Evolutionary conservation across 2,797 vertebrate genomes (phyloP).

Genomic region (Dromococcyx pavoninus): DNA sequence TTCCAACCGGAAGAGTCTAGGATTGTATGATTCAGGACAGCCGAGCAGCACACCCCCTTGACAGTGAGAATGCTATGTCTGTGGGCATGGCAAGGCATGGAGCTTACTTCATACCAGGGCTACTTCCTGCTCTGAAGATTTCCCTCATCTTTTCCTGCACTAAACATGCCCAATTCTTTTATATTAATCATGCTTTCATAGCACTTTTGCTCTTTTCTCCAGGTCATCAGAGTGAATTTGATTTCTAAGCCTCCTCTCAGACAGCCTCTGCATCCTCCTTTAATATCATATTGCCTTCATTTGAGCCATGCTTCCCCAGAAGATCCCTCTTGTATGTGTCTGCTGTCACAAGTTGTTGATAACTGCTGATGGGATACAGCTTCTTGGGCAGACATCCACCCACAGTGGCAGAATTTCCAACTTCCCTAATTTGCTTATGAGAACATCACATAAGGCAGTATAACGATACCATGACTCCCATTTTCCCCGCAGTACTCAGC

Average conservation of each 20-base stretch:
- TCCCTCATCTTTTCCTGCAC: neutral
- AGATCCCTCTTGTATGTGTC: neutral
- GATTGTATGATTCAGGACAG: too few relatives aligned
- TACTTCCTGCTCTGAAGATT: neutral
- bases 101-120: neutral
- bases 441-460: neutral
- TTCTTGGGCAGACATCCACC: neutral
- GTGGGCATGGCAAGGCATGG: neutral
- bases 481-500: neutral
- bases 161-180: neutral
- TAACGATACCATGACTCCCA: neutral
- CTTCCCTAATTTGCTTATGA: constrained; percentile 8
- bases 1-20: too few relatives aligned
- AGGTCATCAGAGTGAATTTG: neutral
- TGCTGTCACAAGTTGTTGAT: rapidly evolving
- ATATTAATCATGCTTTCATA: neutral
- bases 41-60: neutral
- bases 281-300: neutral
- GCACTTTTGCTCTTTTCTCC: neutral
- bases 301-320: neutral
- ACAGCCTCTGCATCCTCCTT: neutral
- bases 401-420: constrained; percentile 8
- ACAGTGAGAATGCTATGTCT: neutral
- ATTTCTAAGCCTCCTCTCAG: neutral
- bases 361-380: neutral